Conservation (phyloP, 2,797 vertebrate genomes). For the Lepus townsendii region DNA sequence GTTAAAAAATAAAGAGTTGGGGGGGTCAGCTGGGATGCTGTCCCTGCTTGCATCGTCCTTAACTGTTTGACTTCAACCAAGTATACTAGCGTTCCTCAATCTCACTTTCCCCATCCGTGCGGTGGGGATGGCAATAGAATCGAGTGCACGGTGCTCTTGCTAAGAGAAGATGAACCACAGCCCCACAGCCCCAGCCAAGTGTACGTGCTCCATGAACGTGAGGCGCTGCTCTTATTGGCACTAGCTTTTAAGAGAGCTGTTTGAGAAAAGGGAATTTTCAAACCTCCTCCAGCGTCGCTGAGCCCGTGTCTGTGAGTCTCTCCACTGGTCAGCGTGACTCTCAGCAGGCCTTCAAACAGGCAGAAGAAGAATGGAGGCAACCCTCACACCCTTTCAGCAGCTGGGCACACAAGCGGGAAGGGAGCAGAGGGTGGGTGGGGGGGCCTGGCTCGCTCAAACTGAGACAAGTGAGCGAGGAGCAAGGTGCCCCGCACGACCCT, state of each 20-base stretch:
- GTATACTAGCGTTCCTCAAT: not conserved
- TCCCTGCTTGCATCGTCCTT: not conserved
- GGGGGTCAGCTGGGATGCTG: not conserved
- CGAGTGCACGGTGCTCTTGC: not conserved
- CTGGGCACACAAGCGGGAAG: slow-evolving; percentile 50
- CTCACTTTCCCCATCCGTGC: not conserved
- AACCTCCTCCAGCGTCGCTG: slow-evolving; percentile 4
- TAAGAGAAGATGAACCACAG: not conserved
- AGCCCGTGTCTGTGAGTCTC: slow-evolving; percentile 3
- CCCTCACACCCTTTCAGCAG: not conserved
- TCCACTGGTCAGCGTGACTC: not conserved
- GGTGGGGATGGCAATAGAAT: not conserved
- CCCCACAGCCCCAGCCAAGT: not conserved
- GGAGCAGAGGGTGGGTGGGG: not conserved
- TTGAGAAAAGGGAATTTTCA: not conserved
- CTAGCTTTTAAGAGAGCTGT: slow-evolving; percentile 48
- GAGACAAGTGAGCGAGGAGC: not conserved
- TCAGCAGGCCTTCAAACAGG: slow-evolving; percentile 21
- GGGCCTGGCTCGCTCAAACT: not conserved
- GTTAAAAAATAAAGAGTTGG: not conserved
- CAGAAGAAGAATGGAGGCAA: not conserved
- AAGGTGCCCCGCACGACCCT: slow-evolving; percentile 3
- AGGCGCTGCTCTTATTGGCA: slow-evolving; percentile 17
- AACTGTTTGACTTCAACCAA: not conserved
- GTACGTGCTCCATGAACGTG: not conserved